phyloP scores from a whole-genome alignment of 2,888 invertebrate genomes.

The Melanargia galathea region DNA sequence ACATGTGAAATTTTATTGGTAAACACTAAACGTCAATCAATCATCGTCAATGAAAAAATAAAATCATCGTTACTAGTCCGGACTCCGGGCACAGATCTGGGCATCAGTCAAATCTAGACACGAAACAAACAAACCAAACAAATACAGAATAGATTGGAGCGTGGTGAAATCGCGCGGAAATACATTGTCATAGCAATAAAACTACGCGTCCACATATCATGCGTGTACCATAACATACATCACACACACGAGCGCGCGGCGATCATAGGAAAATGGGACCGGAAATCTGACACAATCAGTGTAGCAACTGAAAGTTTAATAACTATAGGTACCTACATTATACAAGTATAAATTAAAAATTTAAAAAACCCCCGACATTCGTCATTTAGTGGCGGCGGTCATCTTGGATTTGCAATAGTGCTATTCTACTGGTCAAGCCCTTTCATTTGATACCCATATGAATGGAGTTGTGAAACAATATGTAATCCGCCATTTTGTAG shows the following conservation, averaged over 20 bases:
- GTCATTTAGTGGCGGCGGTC: too few species aligned
- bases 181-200: neutral
- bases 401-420: too few species aligned
- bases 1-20: too few species aligned
- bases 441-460: too few species aligned
- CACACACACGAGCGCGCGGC: neutral
- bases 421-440: too few species aligned
- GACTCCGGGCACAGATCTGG: neutral
- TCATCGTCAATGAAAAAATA: neutral
- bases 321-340: too few species aligned
- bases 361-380: too few species aligned
- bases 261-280: neutral
- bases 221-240: neutral
- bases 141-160: neutral
- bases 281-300: neutral
- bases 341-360: too few species aligned
- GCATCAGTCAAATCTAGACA: neutral
- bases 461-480: too few species aligned
- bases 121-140: conserved; percentile 3
- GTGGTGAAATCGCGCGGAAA: conserved; percentile 4
- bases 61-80: neutral
- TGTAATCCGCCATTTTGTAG: too few species aligned
- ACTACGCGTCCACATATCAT: neutral
- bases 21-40: neutral
- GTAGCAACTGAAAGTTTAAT: neutral